A percentile compares a stretch with the other conserved stretches of the same genome.
Conservation (phyloP, 2,797 vertebrate species). For the Lithobates pipiens region DNA sequence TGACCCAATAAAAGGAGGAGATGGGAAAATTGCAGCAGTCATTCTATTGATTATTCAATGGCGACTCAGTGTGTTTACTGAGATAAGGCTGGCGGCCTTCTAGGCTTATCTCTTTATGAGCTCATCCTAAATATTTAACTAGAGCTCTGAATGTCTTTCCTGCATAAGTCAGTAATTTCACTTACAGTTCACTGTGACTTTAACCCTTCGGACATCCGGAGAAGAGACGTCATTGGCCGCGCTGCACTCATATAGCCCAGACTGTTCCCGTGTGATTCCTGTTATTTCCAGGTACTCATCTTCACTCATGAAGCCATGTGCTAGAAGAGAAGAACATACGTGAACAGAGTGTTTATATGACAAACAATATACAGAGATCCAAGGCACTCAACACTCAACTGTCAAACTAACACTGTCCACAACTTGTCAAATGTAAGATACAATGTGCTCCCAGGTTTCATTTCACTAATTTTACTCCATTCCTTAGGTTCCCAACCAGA, state of each 20-base stretch:
- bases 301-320: slow-evolving; percentile 87
- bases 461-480: too few relatives aligned
- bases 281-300: slow-evolving; percentile 93
- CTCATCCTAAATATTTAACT: background rate
- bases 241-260: slow-evolving; percentile 93
- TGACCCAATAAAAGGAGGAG: background rate
- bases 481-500: too few relatives aligned
- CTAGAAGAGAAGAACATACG: slow-evolving; percentile 68
- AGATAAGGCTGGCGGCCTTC: background rate
- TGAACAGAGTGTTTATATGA: background rate
- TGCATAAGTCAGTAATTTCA: background rate
- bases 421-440: too few relatives aligned
- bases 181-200: slow-evolving; percentile 98
- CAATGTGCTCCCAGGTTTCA: too few relatives aligned
- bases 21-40: background rate
- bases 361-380: too few relatives aligned
- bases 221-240: slow-evolving; percentile 91
- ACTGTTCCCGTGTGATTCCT: slow-evolving; percentile 92
- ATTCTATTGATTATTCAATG: background rate
- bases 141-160: background rate
- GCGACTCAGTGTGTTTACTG: background rate
- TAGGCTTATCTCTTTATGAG: background rate
- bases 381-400: too few relatives aligned
- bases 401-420: too few relatives aligned
- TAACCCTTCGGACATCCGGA: slow-evolving; percentile 88